Base-by-base conservation (phyloP, 2,113 vertebrate genomes). In the Promerops cafer region DNA sequence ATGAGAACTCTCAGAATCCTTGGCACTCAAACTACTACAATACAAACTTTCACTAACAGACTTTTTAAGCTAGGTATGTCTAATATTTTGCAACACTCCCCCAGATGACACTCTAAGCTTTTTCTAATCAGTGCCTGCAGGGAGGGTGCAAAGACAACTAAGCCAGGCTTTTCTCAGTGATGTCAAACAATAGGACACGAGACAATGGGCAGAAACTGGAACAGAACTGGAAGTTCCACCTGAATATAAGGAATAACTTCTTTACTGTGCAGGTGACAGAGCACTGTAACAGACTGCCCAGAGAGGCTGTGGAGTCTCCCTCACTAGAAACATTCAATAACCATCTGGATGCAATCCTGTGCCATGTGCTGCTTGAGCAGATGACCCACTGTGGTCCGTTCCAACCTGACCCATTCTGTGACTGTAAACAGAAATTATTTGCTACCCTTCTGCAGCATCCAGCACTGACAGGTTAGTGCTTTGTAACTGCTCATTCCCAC, bases 271-370 rank as follows among this genome's bases (percentile, higher is more conserved):
- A 33, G 15, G 16, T 20, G 14, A 37, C 63, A 7, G 10, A 27
- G 18, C 18, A 37, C 16, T 20, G 18, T 2, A 15, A 42, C 18
- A 77, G 5, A 4, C 0, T 63, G 13, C 5, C 13, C 31, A 63
- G 19, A 23, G 35, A 49, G 3, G 5, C 1, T 31, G 12, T 61
- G 47, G 14, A 33, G 10, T 27, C 22, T 61, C 22, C 40, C 56
- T 76, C 71, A 56, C 20, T 19, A 23, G 9, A 53, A 12, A 31
- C 28, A 33, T 11, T 9, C 22, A 4, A 35, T 26, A 53, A 54
- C 21, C 8, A 13, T 6, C 26, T 19, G 35, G 31, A 33, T 1
- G 5, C 22, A 31, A 33, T 23, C 22, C 42, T 17, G 18, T 23
- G 35, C 63, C 31, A 23, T 1, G 3, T 39, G 47, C 54, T 77